phyloP scores from a whole-genome alignment of 2,888 invertebrate genomes.

The Napeogenes sylphis region DNA sequence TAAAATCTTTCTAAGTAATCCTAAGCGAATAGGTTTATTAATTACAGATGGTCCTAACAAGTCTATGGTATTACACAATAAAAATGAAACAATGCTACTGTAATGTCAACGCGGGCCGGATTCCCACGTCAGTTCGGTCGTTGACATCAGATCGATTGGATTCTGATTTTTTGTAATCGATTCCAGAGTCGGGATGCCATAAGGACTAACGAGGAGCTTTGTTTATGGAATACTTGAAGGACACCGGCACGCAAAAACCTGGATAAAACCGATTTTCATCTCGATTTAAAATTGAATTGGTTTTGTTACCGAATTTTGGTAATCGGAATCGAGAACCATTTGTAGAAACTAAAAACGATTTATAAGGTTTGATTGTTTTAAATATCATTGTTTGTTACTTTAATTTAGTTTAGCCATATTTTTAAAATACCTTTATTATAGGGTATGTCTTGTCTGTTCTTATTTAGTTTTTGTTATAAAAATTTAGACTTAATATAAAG shows the following conservation, averaged over 20 bases:
- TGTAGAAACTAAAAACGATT: constrained; percentile 2
- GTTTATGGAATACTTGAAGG: constrained; percentile 38
- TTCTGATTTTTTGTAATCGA: constrained; percentile 45
- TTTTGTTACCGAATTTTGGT: neutral
- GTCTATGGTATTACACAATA: constrained; percentile 36
- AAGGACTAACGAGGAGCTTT: constrained; percentile 53
- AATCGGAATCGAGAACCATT: neutral
- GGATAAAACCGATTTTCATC: constrained; percentile 14
- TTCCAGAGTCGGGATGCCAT: constrained; percentile 52
- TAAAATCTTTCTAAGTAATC: neutral
- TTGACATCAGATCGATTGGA: constrained; percentile 64
- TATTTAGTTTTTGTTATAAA: no score
- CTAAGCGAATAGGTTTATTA: constrained; percentile 6
- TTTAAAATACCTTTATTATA: no score
- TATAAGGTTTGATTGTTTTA: neutral
- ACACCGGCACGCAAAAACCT: constrained; percentile 33
- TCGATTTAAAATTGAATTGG: constrained; percentile 4
- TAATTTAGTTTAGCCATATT: no score
- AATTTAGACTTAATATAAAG: no score
- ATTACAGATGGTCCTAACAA: constrained; percentile 28
- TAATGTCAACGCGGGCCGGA: constrained; percentile 52
- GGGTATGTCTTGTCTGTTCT: no score
- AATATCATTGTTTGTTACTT: no score
- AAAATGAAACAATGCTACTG: constrained; percentile 49
- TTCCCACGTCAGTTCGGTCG: constrained; percentile 70